phyloP scores from a whole-genome alignment of 2,113 vertebrate genomes.

The Anoplopoma fimbria region DNA sequence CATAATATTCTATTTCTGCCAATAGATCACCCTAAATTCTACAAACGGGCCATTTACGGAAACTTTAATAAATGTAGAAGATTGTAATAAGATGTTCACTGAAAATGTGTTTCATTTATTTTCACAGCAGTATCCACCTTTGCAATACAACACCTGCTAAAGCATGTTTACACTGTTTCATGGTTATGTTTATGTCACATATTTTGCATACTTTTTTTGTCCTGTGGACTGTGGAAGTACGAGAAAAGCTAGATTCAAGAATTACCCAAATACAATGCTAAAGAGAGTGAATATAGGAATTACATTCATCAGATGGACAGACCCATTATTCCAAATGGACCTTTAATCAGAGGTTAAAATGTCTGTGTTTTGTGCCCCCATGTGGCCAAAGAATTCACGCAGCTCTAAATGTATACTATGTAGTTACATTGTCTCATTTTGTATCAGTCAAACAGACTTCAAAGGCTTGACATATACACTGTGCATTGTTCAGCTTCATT shows the following conservation, averaged over 20 bases:
- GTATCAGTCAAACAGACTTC: constrained; percentile 34
- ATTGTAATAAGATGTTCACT: too few species aligned
- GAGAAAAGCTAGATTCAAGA: not conserved
- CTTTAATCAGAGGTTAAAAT: not conserved
- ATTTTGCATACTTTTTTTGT: not conserved
- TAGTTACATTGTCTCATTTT: too few species aligned
- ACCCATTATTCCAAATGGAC: not conserved
- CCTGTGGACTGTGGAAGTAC: too few species aligned
- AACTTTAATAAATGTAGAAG: not conserved
- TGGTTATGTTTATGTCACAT: not conserved
- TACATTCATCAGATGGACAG: not conserved
- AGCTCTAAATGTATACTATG: not conserved
- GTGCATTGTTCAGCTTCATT: constrained; percentile 38
- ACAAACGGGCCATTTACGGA: not conserved
- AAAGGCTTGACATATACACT: not conserved
- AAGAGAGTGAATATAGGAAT: not conserved
- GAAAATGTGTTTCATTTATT: too few species aligned
- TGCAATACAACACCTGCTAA: not conserved
- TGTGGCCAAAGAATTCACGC: not conserved
- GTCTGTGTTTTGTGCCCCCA: not conserved
- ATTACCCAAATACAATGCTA: not conserved
- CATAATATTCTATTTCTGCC: too few species aligned
- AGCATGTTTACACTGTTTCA: too few species aligned
- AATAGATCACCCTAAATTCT: too few species aligned
- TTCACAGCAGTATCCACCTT: not conserved